Evolutionary conservation across 2,113 vertebrate genomes (phyloP).

Genomic region (Piprites chloris): DNA sequence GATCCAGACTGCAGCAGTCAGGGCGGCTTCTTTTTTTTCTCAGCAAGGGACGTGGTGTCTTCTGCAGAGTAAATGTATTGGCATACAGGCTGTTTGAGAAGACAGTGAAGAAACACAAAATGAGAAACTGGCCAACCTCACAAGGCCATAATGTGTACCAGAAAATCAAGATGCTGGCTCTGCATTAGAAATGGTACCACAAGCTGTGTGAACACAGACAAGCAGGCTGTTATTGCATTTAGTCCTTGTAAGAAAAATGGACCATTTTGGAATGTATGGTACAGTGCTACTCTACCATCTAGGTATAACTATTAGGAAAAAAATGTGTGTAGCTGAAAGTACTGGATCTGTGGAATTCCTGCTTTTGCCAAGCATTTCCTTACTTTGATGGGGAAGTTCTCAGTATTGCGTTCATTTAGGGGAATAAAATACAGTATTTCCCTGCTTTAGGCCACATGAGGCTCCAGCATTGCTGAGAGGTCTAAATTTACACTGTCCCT

Average conservation of each 20-base stretch:
- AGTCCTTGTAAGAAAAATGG: neutral
- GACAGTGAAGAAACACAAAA: neutral
- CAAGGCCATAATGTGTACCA: neutral
- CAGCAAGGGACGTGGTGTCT: neutral
- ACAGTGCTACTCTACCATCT: neutral
- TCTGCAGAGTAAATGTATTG: neutral
- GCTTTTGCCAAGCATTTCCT: neutral
- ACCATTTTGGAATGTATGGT: neutral
- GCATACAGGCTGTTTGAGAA: neutral
- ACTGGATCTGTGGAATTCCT: neutral
- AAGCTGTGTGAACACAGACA: neutral
- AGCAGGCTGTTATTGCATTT: neutral
- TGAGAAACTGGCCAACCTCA: neutral
- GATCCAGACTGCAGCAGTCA: neutral
- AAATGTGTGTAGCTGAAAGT: neutral
- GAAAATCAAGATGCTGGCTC: neutral
- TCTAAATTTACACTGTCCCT: neutral
- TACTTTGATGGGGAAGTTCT: neutral
- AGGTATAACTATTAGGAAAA: neutral
- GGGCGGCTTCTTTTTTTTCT: neutral
- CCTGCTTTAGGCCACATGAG: neutral
- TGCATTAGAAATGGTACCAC: rapidly evolving
- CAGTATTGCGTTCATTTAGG: neutral
- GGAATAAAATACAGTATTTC: neutral
- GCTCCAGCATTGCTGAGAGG: neutral